These are phyloP conservation scores for Copsychus sechellarum DNA, from an alignment of 2,113 vertebrate genomes.

Conservation along the genomic window DNA sequence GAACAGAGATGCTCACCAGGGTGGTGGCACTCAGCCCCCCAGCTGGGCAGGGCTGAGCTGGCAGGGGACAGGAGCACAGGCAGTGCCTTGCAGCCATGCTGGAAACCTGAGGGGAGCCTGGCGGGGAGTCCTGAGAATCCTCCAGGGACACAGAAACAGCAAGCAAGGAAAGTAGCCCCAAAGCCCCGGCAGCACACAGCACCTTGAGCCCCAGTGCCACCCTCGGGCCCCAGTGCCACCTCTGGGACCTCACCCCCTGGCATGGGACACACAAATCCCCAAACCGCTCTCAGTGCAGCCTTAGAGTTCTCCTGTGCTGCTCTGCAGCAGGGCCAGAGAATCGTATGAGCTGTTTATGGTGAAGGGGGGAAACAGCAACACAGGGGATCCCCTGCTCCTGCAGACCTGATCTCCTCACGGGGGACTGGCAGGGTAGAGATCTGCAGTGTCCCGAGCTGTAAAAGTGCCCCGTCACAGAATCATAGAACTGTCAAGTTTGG, in stretches of 20 bases:
- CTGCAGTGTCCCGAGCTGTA: neutral
- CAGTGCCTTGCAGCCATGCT: neutral
- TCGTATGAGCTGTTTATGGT: neutral
- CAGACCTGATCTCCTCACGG: neutral
- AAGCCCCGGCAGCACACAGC: fast-evolving
- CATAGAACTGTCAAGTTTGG: neutral
- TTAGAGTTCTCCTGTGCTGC: neutral
- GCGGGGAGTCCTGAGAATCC: fast-evolving
- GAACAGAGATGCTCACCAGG: neutral
- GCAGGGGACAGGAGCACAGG: neutral
- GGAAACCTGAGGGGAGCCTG: neutral
- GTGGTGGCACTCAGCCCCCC: neutral
- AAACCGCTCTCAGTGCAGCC: fast-evolving
- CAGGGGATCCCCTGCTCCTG: neutral
- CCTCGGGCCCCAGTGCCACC: neutral
- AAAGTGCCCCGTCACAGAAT: neutral
- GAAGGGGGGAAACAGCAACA: neutral
- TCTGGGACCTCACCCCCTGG: neutral
- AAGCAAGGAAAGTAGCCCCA: neutral
- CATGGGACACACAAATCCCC: neutral
- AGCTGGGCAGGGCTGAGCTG: neutral
- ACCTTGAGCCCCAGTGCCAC: neutral
- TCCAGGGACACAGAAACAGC: neutral
- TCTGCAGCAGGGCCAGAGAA: neutral
- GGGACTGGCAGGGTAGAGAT: neutral